These are phyloP conservation scores for Cheiracanthium punctorium DNA, from an alignment of 2,888 invertebrate species.

Conservation along the genomic window DNA sequence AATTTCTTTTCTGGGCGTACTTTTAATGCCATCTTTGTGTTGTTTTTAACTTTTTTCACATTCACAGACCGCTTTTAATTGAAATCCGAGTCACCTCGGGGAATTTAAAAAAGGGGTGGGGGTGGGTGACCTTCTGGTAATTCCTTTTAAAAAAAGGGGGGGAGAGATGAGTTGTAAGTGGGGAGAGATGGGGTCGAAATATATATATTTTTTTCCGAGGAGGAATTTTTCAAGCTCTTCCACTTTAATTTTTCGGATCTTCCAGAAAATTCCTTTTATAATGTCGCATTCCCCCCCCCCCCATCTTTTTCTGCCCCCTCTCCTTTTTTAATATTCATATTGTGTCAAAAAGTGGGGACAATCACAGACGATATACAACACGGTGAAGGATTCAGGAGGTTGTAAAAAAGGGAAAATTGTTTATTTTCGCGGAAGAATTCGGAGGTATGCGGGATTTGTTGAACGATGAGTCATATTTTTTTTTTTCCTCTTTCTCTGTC, in stretches of 20 bases:
- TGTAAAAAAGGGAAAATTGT: neutral
- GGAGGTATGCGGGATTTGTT: slow-evolving; percentile 1
- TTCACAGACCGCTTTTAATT: slow-evolving; percentile 54
- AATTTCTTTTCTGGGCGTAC: slow-evolving; percentile 26
- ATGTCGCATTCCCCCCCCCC: neutral
- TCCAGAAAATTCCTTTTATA: slow-evolving; percentile 21
- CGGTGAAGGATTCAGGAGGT: too few relatives aligned
- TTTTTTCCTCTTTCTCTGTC: neutral
- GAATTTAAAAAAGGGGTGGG: neutral
- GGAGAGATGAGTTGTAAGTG: neutral
- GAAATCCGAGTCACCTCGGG: slow-evolving; percentile 40
- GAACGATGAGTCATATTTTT: slow-evolving; percentile 1
- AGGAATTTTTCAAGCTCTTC: slow-evolving; percentile 29
- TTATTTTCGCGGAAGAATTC: neutral
- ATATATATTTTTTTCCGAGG: slow-evolving; percentile 29
- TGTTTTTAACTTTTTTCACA: slow-evolving; percentile 47
- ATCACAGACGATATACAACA: neutral
- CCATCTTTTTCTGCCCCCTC: neutral
- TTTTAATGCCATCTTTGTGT: slow-evolving; percentile 8
- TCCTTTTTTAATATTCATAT: neutral
- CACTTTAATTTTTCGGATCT: slow-evolving; percentile 37
- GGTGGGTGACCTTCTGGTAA: neutral
- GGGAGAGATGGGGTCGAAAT: neutral
- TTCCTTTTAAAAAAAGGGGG: neutral
- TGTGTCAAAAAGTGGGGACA: neutral